Percentiles rank a stretch among this genome's conserved stretches.
Evolutionary conservation across 2,888 invertebrate genomes (phyloP).

Genomic region (Lepidochitona cinerea): DNA sequence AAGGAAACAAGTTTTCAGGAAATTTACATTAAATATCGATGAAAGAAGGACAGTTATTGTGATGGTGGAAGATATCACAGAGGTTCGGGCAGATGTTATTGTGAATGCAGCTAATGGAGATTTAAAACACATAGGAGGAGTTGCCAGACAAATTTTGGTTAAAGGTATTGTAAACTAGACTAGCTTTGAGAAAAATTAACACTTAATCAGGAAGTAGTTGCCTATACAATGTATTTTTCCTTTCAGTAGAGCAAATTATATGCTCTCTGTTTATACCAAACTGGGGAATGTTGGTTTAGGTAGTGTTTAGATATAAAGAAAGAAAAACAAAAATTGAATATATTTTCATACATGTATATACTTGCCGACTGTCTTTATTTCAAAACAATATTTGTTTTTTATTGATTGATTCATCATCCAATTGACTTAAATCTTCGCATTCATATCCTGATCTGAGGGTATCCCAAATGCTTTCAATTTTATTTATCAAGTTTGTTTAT

Average conservation of each 20-base stretch:
- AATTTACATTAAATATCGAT: slow-evolving; percentile 19
- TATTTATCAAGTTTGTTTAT: too few species aligned
- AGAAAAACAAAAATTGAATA: too few species aligned
- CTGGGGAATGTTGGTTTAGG: too few species aligned
- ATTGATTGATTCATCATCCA: too few species aligned
- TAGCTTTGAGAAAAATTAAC: not conserved
- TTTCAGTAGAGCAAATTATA: not conserved
- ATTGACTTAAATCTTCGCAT: too few species aligned
- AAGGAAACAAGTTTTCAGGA: not conserved
- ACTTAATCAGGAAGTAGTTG: not conserved
- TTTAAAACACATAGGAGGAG: slow-evolving; percentile 47
- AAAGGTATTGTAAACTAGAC: slow-evolving; percentile 49
- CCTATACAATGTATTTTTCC: not conserved
- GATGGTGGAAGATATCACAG: slow-evolving; percentile 40
- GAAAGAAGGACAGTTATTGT: slow-evolving; percentile 27
- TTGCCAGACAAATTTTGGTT: slow-evolving; percentile 43
- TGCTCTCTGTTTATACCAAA: too few species aligned
- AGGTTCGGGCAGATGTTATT: slow-evolving; percentile 41
- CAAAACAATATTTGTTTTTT: too few species aligned
- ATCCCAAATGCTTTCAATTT: too few species aligned
- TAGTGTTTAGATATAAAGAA: too few species aligned
- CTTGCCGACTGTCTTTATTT: too few species aligned
- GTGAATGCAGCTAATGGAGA: slow-evolving; percentile 51
- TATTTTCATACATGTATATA: too few species aligned
- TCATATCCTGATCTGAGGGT: too few species aligned